These are phyloP conservation scores for Pygoscelis adeliae DNA, from an alignment of 2,113 vertebrate genomes.

Conservation along the genomic window DNA sequence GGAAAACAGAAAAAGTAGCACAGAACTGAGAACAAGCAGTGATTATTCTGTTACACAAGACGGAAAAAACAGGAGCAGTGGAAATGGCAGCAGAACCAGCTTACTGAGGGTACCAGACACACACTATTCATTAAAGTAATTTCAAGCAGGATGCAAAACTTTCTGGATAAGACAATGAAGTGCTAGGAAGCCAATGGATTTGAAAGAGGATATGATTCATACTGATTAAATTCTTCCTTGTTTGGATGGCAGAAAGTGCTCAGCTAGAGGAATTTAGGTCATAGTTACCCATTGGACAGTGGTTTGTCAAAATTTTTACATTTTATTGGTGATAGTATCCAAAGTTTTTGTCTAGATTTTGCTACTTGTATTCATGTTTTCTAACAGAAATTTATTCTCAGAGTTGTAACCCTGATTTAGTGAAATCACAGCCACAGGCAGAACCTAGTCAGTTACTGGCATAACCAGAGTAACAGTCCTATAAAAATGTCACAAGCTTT, in stretches of 20 bases:
- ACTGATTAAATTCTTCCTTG: not conserved
- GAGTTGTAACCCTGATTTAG: not conserved
- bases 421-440: not conserved
- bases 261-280: not conserved
- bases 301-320: not conserved
- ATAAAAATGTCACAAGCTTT: not conserved
- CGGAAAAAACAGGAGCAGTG: not conserved
- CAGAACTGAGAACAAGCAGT: not conserved
- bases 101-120: not conserved
- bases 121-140: not conserved
- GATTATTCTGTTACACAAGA: not conserved
- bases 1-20: not conserved
- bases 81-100: not conserved
- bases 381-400: not conserved
- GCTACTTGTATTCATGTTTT: not conserved
- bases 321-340: not conserved
- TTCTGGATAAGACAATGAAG: not conserved
- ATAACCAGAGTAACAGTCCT: not conserved
- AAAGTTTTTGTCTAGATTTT: not conserved
- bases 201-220: not conserved
- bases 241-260: not conserved
- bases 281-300: not conserved
- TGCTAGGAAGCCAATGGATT: not conserved
- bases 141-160: not conserved
- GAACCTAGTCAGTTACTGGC: not conserved